Evolutionary conservation across 2,113 vertebrate species (phyloP).

Genomic region (Chrysemys picta): DNA sequence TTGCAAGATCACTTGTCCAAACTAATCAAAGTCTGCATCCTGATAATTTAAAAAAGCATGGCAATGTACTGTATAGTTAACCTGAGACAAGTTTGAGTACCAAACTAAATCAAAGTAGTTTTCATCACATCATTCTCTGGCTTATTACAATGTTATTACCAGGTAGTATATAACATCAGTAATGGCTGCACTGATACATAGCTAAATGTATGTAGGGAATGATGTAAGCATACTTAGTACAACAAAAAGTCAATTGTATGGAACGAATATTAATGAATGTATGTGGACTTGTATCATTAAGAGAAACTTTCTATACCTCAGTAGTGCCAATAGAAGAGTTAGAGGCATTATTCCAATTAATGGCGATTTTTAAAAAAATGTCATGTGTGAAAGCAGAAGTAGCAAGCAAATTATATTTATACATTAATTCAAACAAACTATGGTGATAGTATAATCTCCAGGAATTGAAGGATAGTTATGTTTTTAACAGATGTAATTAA

Average conservation of each 20-base stretch:
- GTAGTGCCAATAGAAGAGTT: neutral
- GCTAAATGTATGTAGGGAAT: conserved; percentile 80
- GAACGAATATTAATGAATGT: neutral
- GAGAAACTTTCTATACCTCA: neutral
- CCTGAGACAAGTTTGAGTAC: conserved; percentile 48
- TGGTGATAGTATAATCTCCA: neutral
- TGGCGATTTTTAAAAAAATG: neutral
- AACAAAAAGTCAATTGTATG: neutral
- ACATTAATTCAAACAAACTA: neutral
- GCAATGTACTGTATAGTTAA: neutral
- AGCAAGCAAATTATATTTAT: neutral
- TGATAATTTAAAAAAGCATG: neutral
- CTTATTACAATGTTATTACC: conserved; percentile 56
- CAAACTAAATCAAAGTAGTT: conserved; percentile 79
- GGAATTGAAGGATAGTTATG: neutral
- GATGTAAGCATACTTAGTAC: conserved; percentile 77
- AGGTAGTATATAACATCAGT: conserved; percentile 59
- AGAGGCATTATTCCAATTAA: neutral
- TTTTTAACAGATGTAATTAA: neutral
- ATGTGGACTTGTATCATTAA: neutral
- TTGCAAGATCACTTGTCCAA: neutral
- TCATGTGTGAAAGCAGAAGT: neutral
- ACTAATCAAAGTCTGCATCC: neutral
- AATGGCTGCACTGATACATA: conserved; percentile 73
- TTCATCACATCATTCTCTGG: conserved; percentile 74